phyloP scores from a whole-genome alignment of 1,140 invertebrate species.

The Lepidostoma basale region DNA sequence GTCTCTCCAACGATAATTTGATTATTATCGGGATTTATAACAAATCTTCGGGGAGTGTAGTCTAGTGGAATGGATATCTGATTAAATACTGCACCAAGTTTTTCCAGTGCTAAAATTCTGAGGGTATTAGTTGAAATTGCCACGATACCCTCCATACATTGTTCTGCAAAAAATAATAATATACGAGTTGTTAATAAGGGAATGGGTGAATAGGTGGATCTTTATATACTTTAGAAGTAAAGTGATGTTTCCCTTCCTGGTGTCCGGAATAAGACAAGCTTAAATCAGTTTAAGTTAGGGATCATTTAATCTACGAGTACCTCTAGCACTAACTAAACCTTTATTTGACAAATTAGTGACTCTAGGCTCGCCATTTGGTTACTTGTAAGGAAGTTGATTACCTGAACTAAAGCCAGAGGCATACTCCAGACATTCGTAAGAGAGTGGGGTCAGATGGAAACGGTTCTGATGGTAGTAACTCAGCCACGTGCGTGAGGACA shows the following conservation, averaged over 20 bases:
- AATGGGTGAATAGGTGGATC: background rate
- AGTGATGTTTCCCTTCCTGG: constrained; percentile 34
- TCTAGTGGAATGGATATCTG: constrained; percentile 90
- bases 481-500: constrained; percentile 97
- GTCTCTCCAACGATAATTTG: constrained; percentile 93
- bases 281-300: constrained; percentile 32
- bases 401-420: constrained; percentile 95
- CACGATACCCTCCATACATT: constrained; percentile 99
- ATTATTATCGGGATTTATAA: constrained; percentile 92
- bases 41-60: constrained; percentile 95
- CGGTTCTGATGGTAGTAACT: constrained; percentile 98
- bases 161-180: constrained; percentile 68
- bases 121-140: constrained; percentile 98
- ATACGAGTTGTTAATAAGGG: background rate
- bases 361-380: constrained; percentile 38
- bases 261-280: constrained; percentile 27
- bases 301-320: constrained; percentile 39
- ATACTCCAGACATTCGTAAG: constrained; percentile 96
- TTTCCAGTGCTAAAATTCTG: constrained; percentile 96
- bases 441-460: constrained; percentile 94
- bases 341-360: constrained; percentile 41
- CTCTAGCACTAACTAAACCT: constrained; percentile 39
- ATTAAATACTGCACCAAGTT: constrained; percentile 98
- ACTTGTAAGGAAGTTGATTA: constrained; percentile 36
- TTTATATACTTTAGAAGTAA: background rate